Base-by-base conservation (phyloP, 2,888 invertebrate species). In the Artemia sinica region DNA sequence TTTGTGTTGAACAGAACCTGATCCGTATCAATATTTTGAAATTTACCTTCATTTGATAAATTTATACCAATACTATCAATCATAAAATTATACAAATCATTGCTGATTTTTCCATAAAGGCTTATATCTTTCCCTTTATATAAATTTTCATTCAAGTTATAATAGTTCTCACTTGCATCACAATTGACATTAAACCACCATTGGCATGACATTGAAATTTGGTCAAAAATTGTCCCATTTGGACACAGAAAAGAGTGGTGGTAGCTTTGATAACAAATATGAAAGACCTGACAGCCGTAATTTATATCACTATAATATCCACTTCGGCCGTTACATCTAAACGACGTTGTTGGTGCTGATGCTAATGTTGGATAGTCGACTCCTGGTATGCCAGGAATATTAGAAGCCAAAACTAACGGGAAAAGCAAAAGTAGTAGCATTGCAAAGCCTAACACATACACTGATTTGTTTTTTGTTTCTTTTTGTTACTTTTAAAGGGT, bases 111-210 rank as follows among this genome's bases (percentile, higher is more conserved):
- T 10, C 63, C 63, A 10, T 58, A 58, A 2, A 58, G 63, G 28
- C 63, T 58, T 18, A 58, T 28, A 58, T 58, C 63, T 28, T n/a
- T 18, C 8, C 63, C 67, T 49, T 66, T 49, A 65, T 63, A 70
- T 18, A 69, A 48, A 52, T 70, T 70, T 12, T 69, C 49, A 67
- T 70, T 69, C 50, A 67, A 69, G 41, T n/a, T 65, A 67, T 67
- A 67, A 41, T 69, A 66, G 49, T 69, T 18, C 10, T n/a, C 58
- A 11, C 67, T 67, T 50, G 49, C 50, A 12, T 28, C 9, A 58
- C 70, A 69, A 41, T 52, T 18, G 13, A 69, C 70, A n/a, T 67
- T 70, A 66, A 68, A 69, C 69, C 69, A 69, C 70, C 70, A 70
- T 52, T 70, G 67, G 50, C 70, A 69, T 28, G 70, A 49, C 28